A percentile compares a stretch with the other conserved stretches of the same genome.
These are phyloP conservation scores for Mormyrus iriodes DNA, from an alignment of 2,113 vertebrate species.

Conservation along the genomic window DNA sequence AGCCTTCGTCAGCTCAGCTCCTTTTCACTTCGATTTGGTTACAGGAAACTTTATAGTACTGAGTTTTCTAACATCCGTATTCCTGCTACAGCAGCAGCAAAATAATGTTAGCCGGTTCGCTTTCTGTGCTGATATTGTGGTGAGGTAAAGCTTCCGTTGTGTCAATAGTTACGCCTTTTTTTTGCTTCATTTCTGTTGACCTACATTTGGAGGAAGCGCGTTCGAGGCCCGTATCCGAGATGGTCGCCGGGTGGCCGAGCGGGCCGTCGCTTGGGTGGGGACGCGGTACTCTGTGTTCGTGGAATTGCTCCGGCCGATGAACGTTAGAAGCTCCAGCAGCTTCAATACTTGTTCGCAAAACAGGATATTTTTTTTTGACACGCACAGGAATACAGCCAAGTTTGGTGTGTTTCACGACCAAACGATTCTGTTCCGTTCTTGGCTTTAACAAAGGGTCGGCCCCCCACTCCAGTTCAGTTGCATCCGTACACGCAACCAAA, in stretches of 20 bases:
- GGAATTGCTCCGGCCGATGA: no score
- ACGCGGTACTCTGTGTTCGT: background rate
- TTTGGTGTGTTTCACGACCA: background rate
- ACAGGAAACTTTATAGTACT: background rate
- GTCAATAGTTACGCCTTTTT: background rate
- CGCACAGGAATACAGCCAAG: background rate
- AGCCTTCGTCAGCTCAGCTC: background rate
- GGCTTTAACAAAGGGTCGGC: background rate
- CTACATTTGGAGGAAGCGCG: background rate
- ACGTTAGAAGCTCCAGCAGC: background rate
- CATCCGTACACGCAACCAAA: background rate
- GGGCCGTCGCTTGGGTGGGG: constrained; percentile 14
- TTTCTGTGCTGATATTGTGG: background rate
- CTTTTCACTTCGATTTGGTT: background rate
- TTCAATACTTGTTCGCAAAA: background rate
- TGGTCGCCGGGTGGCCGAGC: background rate
- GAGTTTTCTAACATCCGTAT: background rate
- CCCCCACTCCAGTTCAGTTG: background rate
- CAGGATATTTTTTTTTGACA: background rate
- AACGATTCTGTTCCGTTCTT: background rate
- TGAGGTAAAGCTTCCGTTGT: background rate
- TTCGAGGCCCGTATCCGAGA: background rate
- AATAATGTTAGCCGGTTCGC: background rate
- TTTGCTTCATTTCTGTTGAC: background rate
- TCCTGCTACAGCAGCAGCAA: background rate